These are phyloP conservation scores for Notodonta ziczac DNA, from an alignment of 2,888 invertebrate species.

Conservation along the genomic window DNA sequence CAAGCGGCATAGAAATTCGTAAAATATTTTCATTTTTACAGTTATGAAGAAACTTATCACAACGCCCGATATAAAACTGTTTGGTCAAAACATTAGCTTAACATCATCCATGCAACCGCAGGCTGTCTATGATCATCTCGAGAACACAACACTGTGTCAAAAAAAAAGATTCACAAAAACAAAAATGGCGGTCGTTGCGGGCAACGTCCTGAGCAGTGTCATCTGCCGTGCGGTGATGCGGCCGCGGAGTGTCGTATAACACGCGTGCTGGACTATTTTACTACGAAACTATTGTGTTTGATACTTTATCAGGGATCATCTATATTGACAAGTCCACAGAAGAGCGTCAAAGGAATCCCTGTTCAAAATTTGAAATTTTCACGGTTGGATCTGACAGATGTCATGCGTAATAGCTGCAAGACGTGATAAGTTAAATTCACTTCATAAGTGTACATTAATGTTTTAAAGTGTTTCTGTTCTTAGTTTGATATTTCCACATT, in stretches of 20 bases:
- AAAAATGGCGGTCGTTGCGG: conserved; percentile 55
- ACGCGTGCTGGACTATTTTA: conserved; percentile 48
- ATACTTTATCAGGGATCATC: conserved; percentile 36
- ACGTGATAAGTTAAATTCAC: no score
- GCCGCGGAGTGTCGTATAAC: conserved; percentile 68
- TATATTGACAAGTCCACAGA: no score
- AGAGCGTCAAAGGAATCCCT: neutral
- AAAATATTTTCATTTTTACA: no score
- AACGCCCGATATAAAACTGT: neutral
- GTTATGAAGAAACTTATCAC: no score
- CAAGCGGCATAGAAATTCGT: no score
- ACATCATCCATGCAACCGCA: conserved; percentile 5
- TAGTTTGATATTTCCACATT: no score
- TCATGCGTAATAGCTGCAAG: no score
- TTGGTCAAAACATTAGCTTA: neutral
- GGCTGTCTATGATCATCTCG: conserved; percentile 9
- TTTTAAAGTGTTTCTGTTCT: no score
- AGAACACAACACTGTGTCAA: neutral
- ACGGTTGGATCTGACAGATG: neutral
- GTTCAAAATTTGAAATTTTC: neutral
- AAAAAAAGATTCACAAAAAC: conserved; percentile 41
- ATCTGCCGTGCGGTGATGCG: conserved; percentile 62
- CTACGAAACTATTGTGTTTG: conserved; percentile 52
- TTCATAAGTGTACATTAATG: no score
- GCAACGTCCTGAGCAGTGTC: conserved; percentile 65